Conservation (phyloP, 2,113 vertebrate genomes). For the Talpa occidentalis region DNA sequence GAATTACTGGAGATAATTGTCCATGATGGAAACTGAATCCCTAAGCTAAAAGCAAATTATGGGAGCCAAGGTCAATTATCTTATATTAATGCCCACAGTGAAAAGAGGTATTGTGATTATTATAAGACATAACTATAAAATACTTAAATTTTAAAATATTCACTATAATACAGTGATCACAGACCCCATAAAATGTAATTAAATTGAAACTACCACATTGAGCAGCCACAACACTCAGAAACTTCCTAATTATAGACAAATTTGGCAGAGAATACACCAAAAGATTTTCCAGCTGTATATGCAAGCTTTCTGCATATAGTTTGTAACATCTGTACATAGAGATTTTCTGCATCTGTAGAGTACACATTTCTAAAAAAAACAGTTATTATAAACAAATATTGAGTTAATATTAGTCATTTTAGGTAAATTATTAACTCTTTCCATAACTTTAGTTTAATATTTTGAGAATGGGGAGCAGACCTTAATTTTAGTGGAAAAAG, state of each 20-base stretch:
- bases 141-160: slow-evolving; percentile 50
- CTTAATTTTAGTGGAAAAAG: slow-evolving; percentile 5
- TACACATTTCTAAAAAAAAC: neutral
- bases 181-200: slow-evolving; percentile 59
- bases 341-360: neutral
- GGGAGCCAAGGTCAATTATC: slow-evolving; percentile 58
- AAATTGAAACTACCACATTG: slow-evolving; percentile 19
- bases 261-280: neutral
- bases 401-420: neutral
- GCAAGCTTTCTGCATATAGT: neutral
- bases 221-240: slow-evolving; percentile 10
- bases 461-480: neutral
- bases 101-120: slow-evolving; percentile 4
- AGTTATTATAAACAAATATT: neutral
- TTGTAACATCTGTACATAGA: neutral
- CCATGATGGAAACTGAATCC: slow-evolving; percentile 9
- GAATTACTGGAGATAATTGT: slow-evolving; percentile 70
- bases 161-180: neutral
- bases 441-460: neutral
- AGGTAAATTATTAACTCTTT: neutral
- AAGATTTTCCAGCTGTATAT: neutral
- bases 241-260: slow-evolving; percentile 39
- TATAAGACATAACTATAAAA: slow-evolving; percentile 31
- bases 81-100: neutral
- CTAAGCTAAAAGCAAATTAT: slow-evolving; percentile 35